Conservation (phyloP, 37 sponge, comb jelly and placozoan genomes). For the Agelas oroides region DNA sequence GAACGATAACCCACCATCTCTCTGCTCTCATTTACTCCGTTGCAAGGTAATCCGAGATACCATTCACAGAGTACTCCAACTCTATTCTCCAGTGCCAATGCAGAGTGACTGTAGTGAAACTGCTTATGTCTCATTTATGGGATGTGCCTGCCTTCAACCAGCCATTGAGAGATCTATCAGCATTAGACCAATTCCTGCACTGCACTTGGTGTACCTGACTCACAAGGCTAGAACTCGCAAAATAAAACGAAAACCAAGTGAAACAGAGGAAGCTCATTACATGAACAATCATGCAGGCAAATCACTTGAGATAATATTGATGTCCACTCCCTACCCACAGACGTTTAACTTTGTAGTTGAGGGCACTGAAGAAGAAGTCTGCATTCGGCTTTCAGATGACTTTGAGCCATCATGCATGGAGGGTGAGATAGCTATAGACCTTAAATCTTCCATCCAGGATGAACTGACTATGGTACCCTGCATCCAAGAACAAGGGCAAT, state of each 20-base stretch:
- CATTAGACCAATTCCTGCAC: slow-evolving; percentile 21
- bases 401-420: neutral
- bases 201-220: slow-evolving; percentile 2
- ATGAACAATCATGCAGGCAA: neutral
- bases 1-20: no score
- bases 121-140: slow-evolving; percentile 19
- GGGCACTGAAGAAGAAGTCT: neutral
- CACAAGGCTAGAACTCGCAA: neutral
- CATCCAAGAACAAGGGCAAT: no score
- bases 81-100: slow-evolving; percentile 6
- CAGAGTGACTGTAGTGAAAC: slow-evolving; percentile 18
- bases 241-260: neutral
- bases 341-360: neutral
- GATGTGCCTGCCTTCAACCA: slow-evolving; percentile 27
- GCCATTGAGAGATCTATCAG: neutral
- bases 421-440: slow-evolving; percentile 1
- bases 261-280: neutral
- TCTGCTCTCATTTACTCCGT: neutral
- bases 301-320: neutral
- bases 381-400: neutral
- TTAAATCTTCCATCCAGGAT: neutral
- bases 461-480: no score
- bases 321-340: neutral
- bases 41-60: slow-evolving; percentile 25
- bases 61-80: slow-evolving; percentile 34